phyloP scores from a whole-genome alignment of 2,888 invertebrate species.

The Caradrina kadenii region DNA sequence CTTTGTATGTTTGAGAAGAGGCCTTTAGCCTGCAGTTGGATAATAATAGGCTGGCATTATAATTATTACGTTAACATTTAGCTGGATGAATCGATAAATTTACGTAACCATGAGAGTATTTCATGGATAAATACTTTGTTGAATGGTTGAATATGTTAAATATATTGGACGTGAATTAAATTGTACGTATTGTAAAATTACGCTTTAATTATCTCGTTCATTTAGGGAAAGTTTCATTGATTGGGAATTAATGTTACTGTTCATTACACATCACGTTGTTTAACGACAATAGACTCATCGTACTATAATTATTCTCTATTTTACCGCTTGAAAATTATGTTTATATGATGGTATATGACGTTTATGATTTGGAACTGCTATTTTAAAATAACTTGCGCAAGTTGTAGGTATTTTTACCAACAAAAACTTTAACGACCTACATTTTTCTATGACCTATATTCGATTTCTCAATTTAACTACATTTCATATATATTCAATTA shows the following conservation, averaged over 20 bases:
- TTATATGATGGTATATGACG: not conserved
- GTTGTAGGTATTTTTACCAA: too few relatives aligned
- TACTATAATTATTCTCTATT: not conserved
- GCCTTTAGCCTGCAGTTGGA: too few relatives aligned
- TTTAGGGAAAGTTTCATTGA: constrained; percentile 36
- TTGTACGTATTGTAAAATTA: constrained; percentile 34
- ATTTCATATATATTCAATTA: not conserved
- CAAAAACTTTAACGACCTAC: not conserved
- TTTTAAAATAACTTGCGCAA: too few relatives aligned
- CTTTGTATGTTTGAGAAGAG: too few relatives aligned
- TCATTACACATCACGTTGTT: constrained; percentile 10
- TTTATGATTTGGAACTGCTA: not conserved
- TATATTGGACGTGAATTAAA: constrained; percentile 32
- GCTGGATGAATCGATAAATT: constrained; percentile 39
- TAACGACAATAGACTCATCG: constrained; percentile 13
- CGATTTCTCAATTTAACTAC: not conserved
- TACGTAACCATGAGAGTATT: constrained; percentile 21
- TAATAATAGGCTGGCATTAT: too few relatives aligned
- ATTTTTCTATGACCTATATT: not conserved
- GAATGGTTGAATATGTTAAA: constrained; percentile 25
- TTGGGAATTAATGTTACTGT: constrained; percentile 31
- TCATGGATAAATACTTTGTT: constrained; percentile 40
- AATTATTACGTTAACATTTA: constrained; percentile 42
- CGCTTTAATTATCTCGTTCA: constrained; percentile 32
- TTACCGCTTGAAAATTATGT: not conserved